phyloP scores from a whole-genome alignment of 2,797 vertebrate genomes.

The Fundulus diaphanus region DNA sequence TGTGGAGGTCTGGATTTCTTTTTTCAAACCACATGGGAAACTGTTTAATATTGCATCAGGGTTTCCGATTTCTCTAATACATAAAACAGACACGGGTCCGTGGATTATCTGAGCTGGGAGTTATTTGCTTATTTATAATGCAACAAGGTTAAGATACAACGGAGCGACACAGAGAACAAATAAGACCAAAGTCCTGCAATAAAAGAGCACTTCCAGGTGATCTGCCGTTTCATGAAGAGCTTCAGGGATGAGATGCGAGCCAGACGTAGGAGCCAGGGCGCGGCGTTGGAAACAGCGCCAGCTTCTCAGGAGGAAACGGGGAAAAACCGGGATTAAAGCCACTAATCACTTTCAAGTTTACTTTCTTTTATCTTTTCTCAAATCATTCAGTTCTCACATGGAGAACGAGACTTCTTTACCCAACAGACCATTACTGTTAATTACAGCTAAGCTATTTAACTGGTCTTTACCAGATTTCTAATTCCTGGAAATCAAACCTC shows the following conservation, averaged over 20 bases:
- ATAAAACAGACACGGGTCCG: constrained; percentile 73
- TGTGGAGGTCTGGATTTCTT: constrained; percentile 76
- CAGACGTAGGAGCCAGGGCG: neutral
- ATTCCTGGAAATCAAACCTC: too few species aligned
- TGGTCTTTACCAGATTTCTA: neutral
- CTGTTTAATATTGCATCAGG: constrained; percentile 80
- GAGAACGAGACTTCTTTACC: neutral
- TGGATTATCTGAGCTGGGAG: constrained; percentile 74
- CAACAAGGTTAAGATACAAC: constrained; percentile 45
- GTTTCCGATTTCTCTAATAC: constrained; percentile 75
- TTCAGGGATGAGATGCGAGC: neutral
- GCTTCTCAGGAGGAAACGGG: neutral
- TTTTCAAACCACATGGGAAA: constrained; percentile 68
- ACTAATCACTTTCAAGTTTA: neutral
- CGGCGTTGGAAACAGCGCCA: neutral
- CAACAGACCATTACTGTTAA: neutral
- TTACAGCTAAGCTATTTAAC: neutral
- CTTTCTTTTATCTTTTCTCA: neutral
- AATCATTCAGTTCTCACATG: too few species aligned
- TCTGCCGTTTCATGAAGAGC: neutral
- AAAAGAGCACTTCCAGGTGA: constrained; percentile 2
- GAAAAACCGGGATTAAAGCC: neutral
- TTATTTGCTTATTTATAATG: constrained; percentile 69
- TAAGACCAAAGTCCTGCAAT: neutral
- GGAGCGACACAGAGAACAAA: constrained; percentile 6